Evolutionary conservation across 2,888 invertebrate species (phyloP), one percentile per base, ranked within the genome.

Genomic region (Cryptocheilus praepositus): DNA sequence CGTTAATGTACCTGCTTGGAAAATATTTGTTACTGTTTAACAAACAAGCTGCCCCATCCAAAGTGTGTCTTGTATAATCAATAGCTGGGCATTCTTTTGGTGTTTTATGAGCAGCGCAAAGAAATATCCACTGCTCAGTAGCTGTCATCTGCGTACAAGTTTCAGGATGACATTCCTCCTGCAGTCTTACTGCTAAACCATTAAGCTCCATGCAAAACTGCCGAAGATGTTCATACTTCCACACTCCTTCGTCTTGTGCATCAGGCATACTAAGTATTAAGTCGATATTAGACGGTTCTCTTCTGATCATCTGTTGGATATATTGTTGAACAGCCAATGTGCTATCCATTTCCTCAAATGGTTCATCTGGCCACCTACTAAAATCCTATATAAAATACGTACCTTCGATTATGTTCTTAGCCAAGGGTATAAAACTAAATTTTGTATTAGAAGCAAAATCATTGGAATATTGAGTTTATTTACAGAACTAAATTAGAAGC

Each of bases 61-160:
- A 91, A 52, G 99, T 99, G 88, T 99, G 99, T 81, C 99, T 92
- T 1, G 99, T 99, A 86, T 99, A 99, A 90, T 99, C 99, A 88
- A 99, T 99, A 61, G 99, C 99, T 65, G 99, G 97, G 89, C 99
- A 99, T 92, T 99, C 99, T 90, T 99, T 99, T 49, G 99, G 99
- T 73, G 99, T 99, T 92, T 99, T 99, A 89, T 99, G 99, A 51
- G 99, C 99, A 67, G 99, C 99, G 91, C 99, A 99, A 61, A 99
- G 91, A 89, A 99, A 99, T 89, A 99, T 99, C 99, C 99, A 99
- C 87, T 99, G 99, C 89, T 99, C 99, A 28, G 99, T 99, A 36
- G 99, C 99, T 53, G 99, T 99, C 99, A 99, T 99, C 90, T 99
- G 99, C 70, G 96, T 97, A 89, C 99, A 99, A 21, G 95, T 97